Base-by-base conservation (phyloP, 2,888 invertebrate genomes). In the Stenodera caucasica region DNA sequence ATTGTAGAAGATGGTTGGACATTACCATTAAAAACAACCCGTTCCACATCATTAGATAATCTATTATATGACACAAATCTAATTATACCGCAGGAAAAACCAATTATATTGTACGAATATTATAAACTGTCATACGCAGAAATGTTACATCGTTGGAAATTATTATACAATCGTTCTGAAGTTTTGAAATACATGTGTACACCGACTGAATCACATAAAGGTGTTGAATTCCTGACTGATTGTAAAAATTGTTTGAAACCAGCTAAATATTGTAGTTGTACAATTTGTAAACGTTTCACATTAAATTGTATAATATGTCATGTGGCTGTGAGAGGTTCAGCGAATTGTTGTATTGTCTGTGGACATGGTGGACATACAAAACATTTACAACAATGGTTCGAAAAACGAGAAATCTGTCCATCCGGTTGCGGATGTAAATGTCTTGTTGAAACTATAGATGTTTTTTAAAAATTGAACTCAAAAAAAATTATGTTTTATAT, bases 351-450 rank as follows among this genome's bases (percentile, higher is more conserved):
- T 80, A 83, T 92, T 56, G 84, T 89, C 64, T 98, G 98, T 81
- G 94, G 94, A 0, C 98, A 98, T 80, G 96, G 96, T 2, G 97
- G 96, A 0, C 97, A 98, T 80, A 88, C 91, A 2, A 80, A 83
- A 53, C 96, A 96, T 80, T 86, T 97, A 82, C 83, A 88, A 71
- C 84, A 88, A 56, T 97, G 97, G 97, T 91, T 92, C 78, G 80
- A 84, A 33, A 84, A 84, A 56, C 89, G 92, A 77, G 87, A 86
- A 57, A 83, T 88, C 7, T 98, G 98, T 73, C 92, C 97, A 0
- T 89, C 92, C 1, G 96, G 96, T 29, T 98, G 98, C 81, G 96
- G 96, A 26, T 98, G 98, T 80, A 84, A 85, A 67, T 98, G 97
- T 78, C 82, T 94, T 60, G 84, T 87, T 64, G 91, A 92, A 75